Percentiles rank a stretch among this genome's conserved stretches.
phyloP scores from a whole-genome alignment of 2,113 vertebrate species.

The Eolophus roseicapilla region DNA sequence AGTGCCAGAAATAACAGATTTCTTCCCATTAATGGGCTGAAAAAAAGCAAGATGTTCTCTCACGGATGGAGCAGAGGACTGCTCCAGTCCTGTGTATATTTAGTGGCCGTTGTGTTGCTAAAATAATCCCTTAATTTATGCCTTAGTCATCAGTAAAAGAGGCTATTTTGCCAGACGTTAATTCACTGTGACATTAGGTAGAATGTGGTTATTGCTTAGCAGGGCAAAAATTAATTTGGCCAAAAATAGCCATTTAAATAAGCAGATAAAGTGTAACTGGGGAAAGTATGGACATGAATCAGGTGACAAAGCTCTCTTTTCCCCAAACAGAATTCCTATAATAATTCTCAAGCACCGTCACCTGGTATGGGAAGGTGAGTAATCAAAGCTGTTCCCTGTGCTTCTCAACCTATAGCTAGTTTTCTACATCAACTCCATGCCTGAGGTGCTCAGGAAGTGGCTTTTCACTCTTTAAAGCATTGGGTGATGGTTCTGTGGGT shows the following conservation, averaged over 20 bases:
- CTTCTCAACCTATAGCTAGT: accelerated
- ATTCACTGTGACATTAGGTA: neutral
- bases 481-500: neutral
- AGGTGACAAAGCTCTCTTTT: neutral
- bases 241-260: neutral
- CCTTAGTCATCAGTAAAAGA: neutral
- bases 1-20: neutral
- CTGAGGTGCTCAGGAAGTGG: neutral
- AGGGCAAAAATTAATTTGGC: neutral
- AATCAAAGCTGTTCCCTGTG: neutral
- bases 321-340: constrained; percentile 88
- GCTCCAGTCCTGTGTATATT: neutral
- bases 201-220: neutral
- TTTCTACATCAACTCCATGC: neutral
- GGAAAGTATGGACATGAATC: neutral
- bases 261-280: neutral
- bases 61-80: neutral
- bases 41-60: neutral
- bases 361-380: constrained; percentile 97
- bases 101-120: neutral
- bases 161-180: neutral
- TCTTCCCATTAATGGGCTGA: neutral
- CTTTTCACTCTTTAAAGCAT: neutral
- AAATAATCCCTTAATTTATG: neutral
- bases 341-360: constrained; percentile 97